Evolutionary conservation across 2,888 invertebrate species (phyloP), one percentile per base, ranked within the genome.

Genomic region (Ferdinandea cuprea): DNA sequence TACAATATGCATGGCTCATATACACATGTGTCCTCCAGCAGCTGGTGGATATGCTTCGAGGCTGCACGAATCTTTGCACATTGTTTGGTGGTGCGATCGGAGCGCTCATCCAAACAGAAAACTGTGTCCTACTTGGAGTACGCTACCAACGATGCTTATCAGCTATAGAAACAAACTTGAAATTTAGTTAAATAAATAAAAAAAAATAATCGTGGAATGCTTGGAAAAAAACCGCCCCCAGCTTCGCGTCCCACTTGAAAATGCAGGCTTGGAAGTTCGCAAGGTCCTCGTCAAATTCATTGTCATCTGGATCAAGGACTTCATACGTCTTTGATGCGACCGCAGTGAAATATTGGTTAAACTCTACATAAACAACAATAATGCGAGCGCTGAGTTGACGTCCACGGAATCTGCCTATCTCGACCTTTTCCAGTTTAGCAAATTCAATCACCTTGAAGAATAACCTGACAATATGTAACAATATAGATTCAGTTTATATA

Each of bases 391-490:
- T 96, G 1, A 97, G 91, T 13, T 94, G 94, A 80, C 96, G 92
- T 8, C 97, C 97, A 88, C 96, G 95, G 87, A 96, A 93, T 8
- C 97, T 98, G 40, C 98, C 98, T 86, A 98, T 95, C 92, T 98
- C 98, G 54, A 98, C 95, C 91, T 98, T 97, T 91, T 98, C 98
- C 86, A 99, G 91, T 90, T 98, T 98, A 89, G 96, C 94, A 90
- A 98, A 98, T 91, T 99, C 98, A 85, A 96, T 91, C 8, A 97
- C 97, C 0, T 98, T 98, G 91, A 97, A 95, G 91, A 98, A 98
- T 88, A 98, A 95, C 94, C 90, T 91, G 35, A 25, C 5, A 5
- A 25, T 25, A 25, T 3, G 5, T 25, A n/a, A n/a, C n/a, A n/a
- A n/a, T n/a, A n/a, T n/a, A n/a, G n/a, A n/a, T n/a, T n/a, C n/a